Percentiles rank a stretch among this genome's conserved stretches.
Evolutionary conservation across 2,888 invertebrate species (phyloP).

Genomic region (Nyleta sp.): DNA sequence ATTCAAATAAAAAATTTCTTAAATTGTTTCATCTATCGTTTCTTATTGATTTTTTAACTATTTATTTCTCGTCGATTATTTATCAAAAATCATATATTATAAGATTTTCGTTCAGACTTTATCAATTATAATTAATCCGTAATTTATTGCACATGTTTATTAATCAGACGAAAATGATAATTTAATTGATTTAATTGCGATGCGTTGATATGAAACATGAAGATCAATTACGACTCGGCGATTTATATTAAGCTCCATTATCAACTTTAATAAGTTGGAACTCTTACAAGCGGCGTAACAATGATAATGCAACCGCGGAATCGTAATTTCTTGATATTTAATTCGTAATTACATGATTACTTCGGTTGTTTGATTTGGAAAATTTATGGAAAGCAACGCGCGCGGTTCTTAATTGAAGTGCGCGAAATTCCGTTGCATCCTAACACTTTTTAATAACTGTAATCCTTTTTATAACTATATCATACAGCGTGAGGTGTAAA

Average conservation of each 20-base stretch:
- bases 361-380: conserved; percentile 38
- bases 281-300: conserved; percentile 26
- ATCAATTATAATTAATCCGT: background rate
- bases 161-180: conserved; percentile 11
- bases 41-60: no score
- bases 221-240: conserved; percentile 37
- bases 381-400: conserved; percentile 35
- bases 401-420: conserved; percentile 1
- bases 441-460: conserved; percentile 7
- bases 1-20: no score
- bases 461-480: conserved; percentile 7
- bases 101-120: no score
- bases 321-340: conserved; percentile 13
- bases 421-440: conserved; percentile 1
- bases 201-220: conserved; percentile 23
- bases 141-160: background rate
- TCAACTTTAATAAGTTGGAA: conserved; percentile 58
- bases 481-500: background rate
- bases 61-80: no score
- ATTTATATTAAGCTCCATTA: conserved; percentile 48
- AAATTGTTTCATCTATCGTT: no score
- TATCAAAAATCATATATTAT: no score
- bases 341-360: conserved; percentile 17
- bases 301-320: conserved; percentile 27
- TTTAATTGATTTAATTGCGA: conserved; percentile 31